Percentiles rank a stretch among this genome's conserved stretches.
These are phyloP conservation scores for Bostrychus sinensis DNA, from an alignment of 2,113 vertebrate species.

Conservation along the genomic window DNA sequence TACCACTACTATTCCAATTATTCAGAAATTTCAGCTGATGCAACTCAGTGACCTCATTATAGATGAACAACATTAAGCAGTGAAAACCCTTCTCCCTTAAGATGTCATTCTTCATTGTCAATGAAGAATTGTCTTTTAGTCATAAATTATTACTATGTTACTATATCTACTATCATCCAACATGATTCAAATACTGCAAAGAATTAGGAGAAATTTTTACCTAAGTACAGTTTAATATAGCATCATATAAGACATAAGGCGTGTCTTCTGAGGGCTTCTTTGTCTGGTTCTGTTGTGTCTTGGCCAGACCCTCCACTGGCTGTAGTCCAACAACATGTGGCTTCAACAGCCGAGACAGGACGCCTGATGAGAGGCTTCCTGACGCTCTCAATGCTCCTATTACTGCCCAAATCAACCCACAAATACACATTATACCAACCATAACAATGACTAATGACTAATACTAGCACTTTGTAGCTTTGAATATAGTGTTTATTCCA, in stretches of 20 bases:
- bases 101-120: no score
- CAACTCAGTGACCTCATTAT: no score
- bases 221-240: background rate
- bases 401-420: background rate
- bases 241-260: background rate
- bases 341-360: constrained; percentile 30
- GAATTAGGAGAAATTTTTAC: background rate
- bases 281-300: constrained; percentile 36
- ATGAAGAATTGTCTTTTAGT: no score
- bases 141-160: no score
- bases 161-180: no score
- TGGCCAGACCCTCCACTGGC: constrained; percentile 31
- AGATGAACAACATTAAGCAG: no score
- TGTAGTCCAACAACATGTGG: constrained; percentile 7
- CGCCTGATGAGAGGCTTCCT: no score
- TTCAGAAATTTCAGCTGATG: background rate
- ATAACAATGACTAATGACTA: background rate
- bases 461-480: background rate
- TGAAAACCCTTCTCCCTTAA: no score
- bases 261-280: constrained; percentile 23
- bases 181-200: no score
- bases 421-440: background rate
- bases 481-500: background rate
- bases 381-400: constrained; percentile 3
- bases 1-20: background rate